Conservation (phyloP, 2,888 invertebrate genomes). For the Chloroclysta siterata region DNA sequence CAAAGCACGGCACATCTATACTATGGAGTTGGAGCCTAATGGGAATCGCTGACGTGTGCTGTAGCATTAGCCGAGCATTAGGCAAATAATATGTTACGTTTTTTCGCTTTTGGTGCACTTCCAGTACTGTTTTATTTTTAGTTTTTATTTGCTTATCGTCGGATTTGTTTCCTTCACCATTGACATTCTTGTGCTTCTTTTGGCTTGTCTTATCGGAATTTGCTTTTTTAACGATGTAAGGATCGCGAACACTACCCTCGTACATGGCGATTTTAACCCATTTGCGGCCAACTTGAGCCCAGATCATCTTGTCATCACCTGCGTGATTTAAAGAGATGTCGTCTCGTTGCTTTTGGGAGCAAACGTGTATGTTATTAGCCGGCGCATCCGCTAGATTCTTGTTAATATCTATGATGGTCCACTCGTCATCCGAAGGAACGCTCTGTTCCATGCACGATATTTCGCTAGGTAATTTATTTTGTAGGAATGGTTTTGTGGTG, state of each 20-base stretch:
- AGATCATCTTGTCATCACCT: neutral
- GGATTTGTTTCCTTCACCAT: neutral
- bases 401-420: constrained; percentile 5
- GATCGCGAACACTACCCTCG: neutral
- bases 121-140: neutral
- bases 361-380: neutral
- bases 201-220: neutral
- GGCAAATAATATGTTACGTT: neutral
- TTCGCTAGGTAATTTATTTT: neutral
- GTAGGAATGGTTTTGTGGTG: neutral
- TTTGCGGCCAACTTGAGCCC: constrained; percentile 3
- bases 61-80: constrained; percentile 21
- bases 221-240: neutral
- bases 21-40: constrained; percentile 1
- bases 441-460: neutral
- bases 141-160: neutral
- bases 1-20: constrained; percentile 22
- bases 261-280: neutral
- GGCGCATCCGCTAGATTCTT: neutral
- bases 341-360: neutral
- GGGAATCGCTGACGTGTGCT: constrained; percentile 27
- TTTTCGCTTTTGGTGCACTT: neutral
- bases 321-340: neutral
- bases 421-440: constrained; percentile 1
- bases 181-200: neutral